Evolutionary conservation across 2,797 vertebrate genomes (phyloP).

Genomic region (Vultur gryphus): DNA sequence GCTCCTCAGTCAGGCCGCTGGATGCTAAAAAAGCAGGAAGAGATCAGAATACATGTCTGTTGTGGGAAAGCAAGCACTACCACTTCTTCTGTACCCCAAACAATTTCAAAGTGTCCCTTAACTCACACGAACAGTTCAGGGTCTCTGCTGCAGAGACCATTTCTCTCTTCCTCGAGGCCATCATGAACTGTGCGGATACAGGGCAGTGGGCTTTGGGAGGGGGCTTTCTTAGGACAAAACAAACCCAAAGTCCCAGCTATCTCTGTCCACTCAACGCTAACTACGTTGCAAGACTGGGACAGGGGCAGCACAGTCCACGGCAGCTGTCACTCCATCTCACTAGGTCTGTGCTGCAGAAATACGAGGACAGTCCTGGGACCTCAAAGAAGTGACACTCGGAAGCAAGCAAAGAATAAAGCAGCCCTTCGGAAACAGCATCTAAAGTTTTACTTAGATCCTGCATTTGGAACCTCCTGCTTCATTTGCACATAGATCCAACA

Average conservation of each 20-base stretch:
- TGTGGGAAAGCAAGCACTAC: background rate
- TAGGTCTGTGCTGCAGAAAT: background rate
- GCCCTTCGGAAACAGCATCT: background rate
- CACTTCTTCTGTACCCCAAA: rapidly evolving
- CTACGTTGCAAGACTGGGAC: rapidly evolving
- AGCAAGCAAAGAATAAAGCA: background rate
- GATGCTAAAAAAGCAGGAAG: conserved; percentile 75
- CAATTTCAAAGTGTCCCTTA: background rate
- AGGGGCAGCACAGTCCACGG: background rate
- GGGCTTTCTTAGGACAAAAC: background rate
- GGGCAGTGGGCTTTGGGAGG: background rate
- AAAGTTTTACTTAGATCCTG: background rate
- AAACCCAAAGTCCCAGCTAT: background rate
- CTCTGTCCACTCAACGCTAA: background rate
- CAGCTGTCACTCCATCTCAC: background rate
- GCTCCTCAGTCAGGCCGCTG: conserved; percentile 88
- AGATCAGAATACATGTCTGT: rapidly evolving
- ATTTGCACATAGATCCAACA: rapidly evolving
- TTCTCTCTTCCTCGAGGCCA: background rate
- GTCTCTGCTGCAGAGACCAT: background rate
- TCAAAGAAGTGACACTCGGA: background rate
- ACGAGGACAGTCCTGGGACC: background rate
- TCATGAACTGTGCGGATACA: background rate
- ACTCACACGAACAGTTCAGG: background rate
- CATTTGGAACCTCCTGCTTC: background rate